phyloP scores from a whole-genome alignment of 1,140 invertebrate genomes.

The Chionoecetes opilio region DNA sequence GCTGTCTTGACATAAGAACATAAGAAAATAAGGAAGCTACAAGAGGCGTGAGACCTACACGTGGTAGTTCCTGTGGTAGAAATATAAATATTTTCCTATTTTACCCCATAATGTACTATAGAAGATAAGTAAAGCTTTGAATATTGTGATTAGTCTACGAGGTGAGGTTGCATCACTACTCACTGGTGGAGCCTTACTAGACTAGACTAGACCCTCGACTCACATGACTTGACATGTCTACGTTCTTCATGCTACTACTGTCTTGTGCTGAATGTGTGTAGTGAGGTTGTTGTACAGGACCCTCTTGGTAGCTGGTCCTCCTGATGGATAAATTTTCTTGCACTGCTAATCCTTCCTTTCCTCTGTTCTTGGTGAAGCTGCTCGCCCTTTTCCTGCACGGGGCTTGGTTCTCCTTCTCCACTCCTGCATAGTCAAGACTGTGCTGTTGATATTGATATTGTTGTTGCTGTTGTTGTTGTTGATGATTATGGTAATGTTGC shows the following conservation, averaged over 20 bases:
- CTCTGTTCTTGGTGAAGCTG: constrained; percentile 25
- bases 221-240: not conserved
- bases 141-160: too few species aligned
- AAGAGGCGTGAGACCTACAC: too few species aligned
- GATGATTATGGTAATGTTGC: not conserved
- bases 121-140: too few species aligned
- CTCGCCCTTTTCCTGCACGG: constrained; percentile 48
- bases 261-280: not conserved
- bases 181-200: too few species aligned
- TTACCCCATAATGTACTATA: too few species aligned
- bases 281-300: not conserved
- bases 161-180: too few species aligned
- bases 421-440: not conserved
- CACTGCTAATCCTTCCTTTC: not conserved
- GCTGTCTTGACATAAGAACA: too few species aligned
- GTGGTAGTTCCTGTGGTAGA: too few species aligned
- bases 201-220: too few species aligned
- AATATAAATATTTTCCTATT: too few species aligned
- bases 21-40: too few species aligned
- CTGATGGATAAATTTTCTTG: constrained; percentile 1
- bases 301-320: not conserved
- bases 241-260: too few species aligned
- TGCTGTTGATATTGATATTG: not conserved
- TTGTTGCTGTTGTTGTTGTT: not conserved
- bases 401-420: constrained; percentile 65